Evolutionary conservation across 2,888 invertebrate genomes (phyloP).

Genomic region (Limnephilus marmoratus): DNA sequence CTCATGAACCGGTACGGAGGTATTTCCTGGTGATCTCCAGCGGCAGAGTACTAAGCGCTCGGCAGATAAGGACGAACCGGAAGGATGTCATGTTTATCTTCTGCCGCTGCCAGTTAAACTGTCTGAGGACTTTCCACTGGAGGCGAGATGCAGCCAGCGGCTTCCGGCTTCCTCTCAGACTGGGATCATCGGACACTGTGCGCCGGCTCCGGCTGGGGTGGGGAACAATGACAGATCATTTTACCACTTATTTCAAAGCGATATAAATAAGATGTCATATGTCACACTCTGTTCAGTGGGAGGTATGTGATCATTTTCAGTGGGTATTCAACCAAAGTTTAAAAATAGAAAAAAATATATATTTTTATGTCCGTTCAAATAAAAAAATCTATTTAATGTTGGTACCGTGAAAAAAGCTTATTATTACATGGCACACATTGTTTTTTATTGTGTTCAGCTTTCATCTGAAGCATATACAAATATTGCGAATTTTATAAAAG

Average conservation of each 20-base stretch:
- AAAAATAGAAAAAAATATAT: too few relatives aligned
- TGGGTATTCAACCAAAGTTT: too few relatives aligned
- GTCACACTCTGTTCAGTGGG: neutral
- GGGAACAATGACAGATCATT: neutral
- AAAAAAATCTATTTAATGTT: too few relatives aligned
- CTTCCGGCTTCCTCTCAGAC: conserved; percentile 51
- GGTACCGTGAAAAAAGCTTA: too few relatives aligned
- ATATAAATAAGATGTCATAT: neutral
- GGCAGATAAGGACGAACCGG: conserved; percentile 43
- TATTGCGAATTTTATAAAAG: too few relatives aligned
- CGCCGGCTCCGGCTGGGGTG: neutral
- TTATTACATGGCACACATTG: too few relatives aligned
- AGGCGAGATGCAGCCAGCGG: conserved; percentile 36
- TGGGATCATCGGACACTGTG: conserved; percentile 52
- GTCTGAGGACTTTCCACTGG: conserved; percentile 46
- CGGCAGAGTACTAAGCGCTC: conserved; percentile 16
- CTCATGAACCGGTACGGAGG: neutral
- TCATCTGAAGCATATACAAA: too few relatives aligned
- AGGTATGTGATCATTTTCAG: neutral
- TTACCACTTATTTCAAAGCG: neutral
- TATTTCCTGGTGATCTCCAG: neutral
- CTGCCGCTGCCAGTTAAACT: conserved; percentile 60
- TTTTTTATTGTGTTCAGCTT: too few relatives aligned
- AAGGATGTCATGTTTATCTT: conserved; percentile 48
- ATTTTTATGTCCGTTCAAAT: too few relatives aligned